Evolutionary conservation across 2,113 vertebrate species (phyloP), one percentile per base, ranked within the genome.

Genomic region (Poeciliopsis retropinna): DNA sequence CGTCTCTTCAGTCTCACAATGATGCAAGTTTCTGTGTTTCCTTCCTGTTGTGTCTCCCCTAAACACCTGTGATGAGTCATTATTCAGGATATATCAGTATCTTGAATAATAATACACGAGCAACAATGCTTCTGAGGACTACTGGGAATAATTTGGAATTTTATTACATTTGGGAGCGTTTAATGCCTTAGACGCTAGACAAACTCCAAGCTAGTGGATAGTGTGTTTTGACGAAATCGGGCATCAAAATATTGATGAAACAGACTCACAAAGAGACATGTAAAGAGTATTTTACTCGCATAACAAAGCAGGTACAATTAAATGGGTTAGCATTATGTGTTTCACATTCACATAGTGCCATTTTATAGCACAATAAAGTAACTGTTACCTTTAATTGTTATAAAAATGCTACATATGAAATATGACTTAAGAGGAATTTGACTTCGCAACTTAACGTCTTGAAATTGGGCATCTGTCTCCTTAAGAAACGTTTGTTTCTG

Each of bases 11-110:
- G 30, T 32, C 27, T 61, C 34, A 29, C 39, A 34, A 34, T 15
- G 70, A 70, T 19, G 41, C 44, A 47, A 51, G 41, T 67, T 31
- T 51, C 25, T 51, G 5, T 29, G 34, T 71, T 73, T 68, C 57
- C 17, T 51, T 68, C 31, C 41, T 47, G 17, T 27, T 60, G 29
- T 17, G 9, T 70, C 2, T 63, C 28, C 44, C 63, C 60, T 47
- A 47, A 28, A 37, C 5, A n/a, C 8, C 25, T 57, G 19, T 25
- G 51, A 2, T 9, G 19, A 57, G 51, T n/a, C n/a, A n/a, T 57
- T 2, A 57, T 2, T 25, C 4, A 22, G 3, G 22, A 57, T 57
- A 57, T 4, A 17, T 19, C 5, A n/a, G 25, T 25, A 10, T 57
- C 19, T 25, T 25, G 25, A 57, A n/a, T 57, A 57, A 57, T 10